phyloP scores from a whole-genome alignment of 2,888 invertebrate genomes.

The Eustalomyia histrio region DNA sequence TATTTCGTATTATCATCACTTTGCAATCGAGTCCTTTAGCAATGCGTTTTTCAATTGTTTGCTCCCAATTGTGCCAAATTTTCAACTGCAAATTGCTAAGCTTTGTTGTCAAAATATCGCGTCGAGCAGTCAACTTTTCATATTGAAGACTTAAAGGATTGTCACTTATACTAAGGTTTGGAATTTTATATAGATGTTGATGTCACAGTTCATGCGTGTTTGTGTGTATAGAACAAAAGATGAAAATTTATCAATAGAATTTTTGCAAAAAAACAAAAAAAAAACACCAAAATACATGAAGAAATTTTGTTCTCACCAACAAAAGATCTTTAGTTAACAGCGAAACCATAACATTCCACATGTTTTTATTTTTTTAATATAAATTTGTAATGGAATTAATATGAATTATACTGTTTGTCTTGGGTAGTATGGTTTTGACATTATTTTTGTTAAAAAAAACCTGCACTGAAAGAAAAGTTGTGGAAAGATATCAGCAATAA shows the following conservation, averaged over 20 bases:
- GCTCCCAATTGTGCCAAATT: constrained; percentile 81
- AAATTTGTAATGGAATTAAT: constrained; percentile 31
- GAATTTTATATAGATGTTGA: constrained; percentile 7
- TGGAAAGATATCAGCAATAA: neutral
- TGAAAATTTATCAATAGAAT: constrained; percentile 27
- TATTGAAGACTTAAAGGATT: constrained; percentile 65
- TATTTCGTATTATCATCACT: constrained; percentile 68
- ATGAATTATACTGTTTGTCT: constrained; percentile 21
- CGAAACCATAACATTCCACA: constrained; percentile 18
- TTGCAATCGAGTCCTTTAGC: constrained; percentile 76
- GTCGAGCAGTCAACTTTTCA: constrained; percentile 70
- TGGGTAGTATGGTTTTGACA: constrained; percentile 25
- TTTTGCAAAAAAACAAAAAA: constrained; percentile 22
- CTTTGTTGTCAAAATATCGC: constrained; percentile 75
- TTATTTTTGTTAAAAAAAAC: constrained; percentile 17
- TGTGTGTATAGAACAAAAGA: constrained; percentile 1
- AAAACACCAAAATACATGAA: constrained; percentile 12
- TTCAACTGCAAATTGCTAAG: constrained; percentile 80
- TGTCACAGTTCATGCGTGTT: neutral
- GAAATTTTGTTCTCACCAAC: constrained; percentile 22
- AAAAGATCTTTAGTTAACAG: constrained; percentile 23
- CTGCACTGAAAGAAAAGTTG: constrained; percentile 1
- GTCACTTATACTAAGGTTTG: constrained; percentile 36
- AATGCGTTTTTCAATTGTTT: constrained; percentile 80
- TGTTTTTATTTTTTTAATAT: constrained; percentile 28